phyloP scores from a whole-genome alignment of 2,113 vertebrate species.

The Thalassarche chlororhynchos region DNA sequence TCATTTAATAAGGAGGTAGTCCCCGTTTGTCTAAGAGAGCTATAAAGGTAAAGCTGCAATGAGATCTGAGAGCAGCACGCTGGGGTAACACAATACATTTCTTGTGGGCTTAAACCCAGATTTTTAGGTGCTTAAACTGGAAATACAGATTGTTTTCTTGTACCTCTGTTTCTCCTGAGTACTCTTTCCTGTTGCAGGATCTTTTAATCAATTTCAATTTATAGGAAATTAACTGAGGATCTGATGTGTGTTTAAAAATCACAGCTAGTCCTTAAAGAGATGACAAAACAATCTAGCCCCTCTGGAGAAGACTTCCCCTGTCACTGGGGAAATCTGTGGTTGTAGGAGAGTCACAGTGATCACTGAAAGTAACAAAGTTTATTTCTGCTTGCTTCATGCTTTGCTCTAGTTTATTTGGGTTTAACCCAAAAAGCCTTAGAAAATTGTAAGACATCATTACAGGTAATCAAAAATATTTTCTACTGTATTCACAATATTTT shows the following conservation, averaged over 20 bases:
- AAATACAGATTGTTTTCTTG: neutral
- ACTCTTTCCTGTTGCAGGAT: neutral
- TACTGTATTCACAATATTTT: neutral
- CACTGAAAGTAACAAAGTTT: neutral
- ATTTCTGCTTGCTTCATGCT: neutral
- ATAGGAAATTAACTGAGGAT: neutral
- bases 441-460: neutral
- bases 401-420: neutral
- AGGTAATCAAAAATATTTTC: neutral
- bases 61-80: neutral
- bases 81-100: neutral
- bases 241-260: neutral
- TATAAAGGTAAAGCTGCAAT: neutral
- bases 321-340: neutral
- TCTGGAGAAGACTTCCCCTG: neutral
- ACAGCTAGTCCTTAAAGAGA: neutral
- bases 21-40: neutral
- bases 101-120: neutral
- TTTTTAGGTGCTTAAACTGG: neutral
- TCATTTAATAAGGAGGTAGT: neutral
- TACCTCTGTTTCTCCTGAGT: neutral
- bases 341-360: neutral
- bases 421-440: neutral
- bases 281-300: neutral
- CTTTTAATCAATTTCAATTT: neutral